phyloP scores from a whole-genome alignment of 2,797 vertebrate species.

The Peromyscus nudipes region DNA sequence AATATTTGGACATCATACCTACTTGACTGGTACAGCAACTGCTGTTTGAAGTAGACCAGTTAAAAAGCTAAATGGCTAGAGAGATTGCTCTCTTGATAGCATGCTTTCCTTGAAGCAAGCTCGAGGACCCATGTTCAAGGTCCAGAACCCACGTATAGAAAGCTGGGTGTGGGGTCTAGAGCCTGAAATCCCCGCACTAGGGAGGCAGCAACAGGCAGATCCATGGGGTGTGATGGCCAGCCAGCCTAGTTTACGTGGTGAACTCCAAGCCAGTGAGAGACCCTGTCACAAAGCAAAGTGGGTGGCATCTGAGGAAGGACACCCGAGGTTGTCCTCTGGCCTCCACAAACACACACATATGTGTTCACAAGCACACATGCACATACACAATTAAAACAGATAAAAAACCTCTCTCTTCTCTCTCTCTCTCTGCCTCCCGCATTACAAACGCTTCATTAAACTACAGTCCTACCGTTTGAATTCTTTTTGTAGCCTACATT shows the following conservation, averaged over 20 bases:
- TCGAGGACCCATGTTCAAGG: neutral
- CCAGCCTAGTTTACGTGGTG: neutral
- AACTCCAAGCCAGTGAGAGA: neutral
- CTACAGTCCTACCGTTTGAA: neutral
- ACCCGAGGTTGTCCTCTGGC: neutral
- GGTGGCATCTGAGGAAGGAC: neutral
- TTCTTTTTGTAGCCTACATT: neutral
- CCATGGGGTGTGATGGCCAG: neutral
- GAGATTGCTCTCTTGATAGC: neutral
- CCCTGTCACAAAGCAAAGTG: neutral
- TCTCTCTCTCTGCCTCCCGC: neutral
- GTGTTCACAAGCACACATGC: neutral
- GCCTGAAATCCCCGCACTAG: neutral
- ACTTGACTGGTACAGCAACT: constrained; percentile 29
- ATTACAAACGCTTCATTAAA: constrained; percentile 15
- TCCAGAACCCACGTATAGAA: neutral
- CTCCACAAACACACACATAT: neutral
- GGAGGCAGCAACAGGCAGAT: neutral
- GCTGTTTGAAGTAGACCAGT: constrained; percentile 8
- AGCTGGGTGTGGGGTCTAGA: neutral
- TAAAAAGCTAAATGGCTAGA: neutral
- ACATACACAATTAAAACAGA: constrained; percentile 33
- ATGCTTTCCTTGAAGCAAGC: neutral
- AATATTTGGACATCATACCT: constrained; percentile 29
- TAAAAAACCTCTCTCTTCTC: neutral